Percentiles rank a stretch among this genome's conserved stretches.
Evolutionary conservation across 2,113 vertebrate species (phyloP).

Genomic region (Zosterops borbonicus): DNA sequence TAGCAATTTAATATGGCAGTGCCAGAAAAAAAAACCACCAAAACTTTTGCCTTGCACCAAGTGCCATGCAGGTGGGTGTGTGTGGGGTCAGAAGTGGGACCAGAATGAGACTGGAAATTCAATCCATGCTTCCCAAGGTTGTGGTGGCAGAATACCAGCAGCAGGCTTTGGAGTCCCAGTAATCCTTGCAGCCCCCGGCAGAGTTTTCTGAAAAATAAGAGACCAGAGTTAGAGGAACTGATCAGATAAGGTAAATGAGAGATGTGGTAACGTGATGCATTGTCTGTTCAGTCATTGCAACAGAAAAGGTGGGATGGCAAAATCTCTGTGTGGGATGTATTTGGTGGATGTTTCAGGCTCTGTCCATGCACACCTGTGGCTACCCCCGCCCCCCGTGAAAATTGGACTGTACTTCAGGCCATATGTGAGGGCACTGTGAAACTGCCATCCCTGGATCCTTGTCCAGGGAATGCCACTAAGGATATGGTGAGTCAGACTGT

Average conservation of each 20-base stretch:
- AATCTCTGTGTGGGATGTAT: background rate
- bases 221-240: background rate
- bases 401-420: background rate
- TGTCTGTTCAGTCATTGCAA: background rate
- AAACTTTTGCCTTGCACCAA: background rate
- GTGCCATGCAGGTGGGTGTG: background rate
- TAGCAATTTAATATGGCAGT: background rate
- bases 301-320: background rate
- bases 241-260: background rate
- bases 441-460: background rate
- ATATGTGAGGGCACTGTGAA: background rate
- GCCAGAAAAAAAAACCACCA: background rate
- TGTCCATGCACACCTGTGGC: background rate
- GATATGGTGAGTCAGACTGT: background rate
- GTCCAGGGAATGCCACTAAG: background rate
- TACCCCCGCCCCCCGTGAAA: background rate
- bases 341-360: background rate
- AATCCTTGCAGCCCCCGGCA: background rate
- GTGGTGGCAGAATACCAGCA: background rate
- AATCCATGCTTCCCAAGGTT: background rate
- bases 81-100: background rate
- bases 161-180: background rate
- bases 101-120: background rate
- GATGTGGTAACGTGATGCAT: background rate
- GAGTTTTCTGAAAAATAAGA: background rate